Evolutionary conservation across 2,888 invertebrate genomes (phyloP).

Genomic region (Dinocampus coccinellae): DNA sequence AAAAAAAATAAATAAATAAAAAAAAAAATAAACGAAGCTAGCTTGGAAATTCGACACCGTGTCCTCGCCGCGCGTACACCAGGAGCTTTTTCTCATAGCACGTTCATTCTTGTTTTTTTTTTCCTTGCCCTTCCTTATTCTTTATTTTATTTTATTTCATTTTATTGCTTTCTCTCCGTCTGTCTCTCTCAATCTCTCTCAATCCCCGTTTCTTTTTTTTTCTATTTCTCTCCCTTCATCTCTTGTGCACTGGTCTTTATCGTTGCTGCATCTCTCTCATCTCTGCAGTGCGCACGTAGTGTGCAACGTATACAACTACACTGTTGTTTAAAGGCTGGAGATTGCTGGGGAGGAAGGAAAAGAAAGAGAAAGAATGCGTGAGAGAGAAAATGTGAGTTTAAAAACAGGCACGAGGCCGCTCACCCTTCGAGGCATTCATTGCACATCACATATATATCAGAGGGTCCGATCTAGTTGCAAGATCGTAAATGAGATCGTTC

Average conservation of each 20-base stretch:
- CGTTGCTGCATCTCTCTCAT: conserved; percentile 35
- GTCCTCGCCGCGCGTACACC: conserved; percentile 38
- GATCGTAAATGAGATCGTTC: conserved; percentile 46
- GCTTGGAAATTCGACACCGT: conserved; percentile 45
- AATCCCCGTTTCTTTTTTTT: conserved; percentile 41
- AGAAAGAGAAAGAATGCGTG: too few relatives aligned
- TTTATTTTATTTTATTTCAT: background rate
- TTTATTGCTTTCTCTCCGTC: conserved; percentile 1
- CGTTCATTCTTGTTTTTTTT: conserved; percentile 28
- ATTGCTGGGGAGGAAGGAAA: too few relatives aligned
- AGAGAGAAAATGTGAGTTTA: conserved; percentile 13
- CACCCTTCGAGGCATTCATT: conserved; percentile 42
- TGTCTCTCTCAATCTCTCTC: conserved; percentile 25
- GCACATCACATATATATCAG: background rate
- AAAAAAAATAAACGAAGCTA: conserved; percentile 33
- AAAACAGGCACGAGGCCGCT: conserved; percentile 41
- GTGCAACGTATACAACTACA: background rate
- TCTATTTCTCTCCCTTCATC: conserved; percentile 40
- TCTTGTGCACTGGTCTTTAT: conserved; percentile 38
- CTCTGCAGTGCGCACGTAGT: conserved; percentile 11
- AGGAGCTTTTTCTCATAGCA: conserved; percentile 42
- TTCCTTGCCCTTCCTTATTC: too few relatives aligned
- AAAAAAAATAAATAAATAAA: conserved; percentile 24
- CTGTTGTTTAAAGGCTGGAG: conserved; percentile 45
- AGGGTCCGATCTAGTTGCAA: conserved; percentile 42